These are phyloP conservation scores for Abrostola tripartita DNA, from an alignment of 2,888 invertebrate genomes.

Conservation along the genomic window DNA sequence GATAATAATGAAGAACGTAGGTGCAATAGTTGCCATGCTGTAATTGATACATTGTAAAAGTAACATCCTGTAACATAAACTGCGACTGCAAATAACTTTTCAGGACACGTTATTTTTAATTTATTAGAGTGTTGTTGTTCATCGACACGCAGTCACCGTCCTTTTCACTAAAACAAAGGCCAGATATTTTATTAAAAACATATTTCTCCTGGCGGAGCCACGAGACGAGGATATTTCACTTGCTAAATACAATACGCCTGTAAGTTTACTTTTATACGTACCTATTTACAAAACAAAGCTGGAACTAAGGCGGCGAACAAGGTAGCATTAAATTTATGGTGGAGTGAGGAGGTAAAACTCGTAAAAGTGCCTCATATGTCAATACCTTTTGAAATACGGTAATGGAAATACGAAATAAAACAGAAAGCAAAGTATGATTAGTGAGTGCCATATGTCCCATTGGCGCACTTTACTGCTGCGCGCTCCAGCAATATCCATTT, in stretches of 20 bases:
- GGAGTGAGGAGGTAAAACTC: constrained; percentile 80
- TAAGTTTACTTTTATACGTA: constrained; percentile 56
- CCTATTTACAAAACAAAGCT: constrained; percentile 62
- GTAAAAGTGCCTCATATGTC: constrained; percentile 88
- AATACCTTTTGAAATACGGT: constrained; percentile 88
- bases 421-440: constrained; percentile 88
- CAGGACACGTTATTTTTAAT: constrained; percentile 35
- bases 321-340: constrained; percentile 79
- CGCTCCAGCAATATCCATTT: constrained; percentile 76
- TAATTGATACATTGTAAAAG: background rate
- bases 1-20: no score
- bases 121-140: constrained; percentile 42
- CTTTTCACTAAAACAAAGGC: constrained; percentile 40
- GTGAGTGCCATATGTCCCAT: constrained; percentile 85
- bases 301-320: constrained; percentile 69
- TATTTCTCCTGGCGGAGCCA: constrained; percentile 34
- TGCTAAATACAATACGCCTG: constrained; percentile 46
- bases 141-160: constrained; percentile 39
- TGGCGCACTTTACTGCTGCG: constrained; percentile 82
- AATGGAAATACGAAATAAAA: constrained; percentile 89
- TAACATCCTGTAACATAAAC: background rate
- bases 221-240: constrained; percentile 45
- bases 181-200: constrained; percentile 43
- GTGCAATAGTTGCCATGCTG: no score
- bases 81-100: background rate